A percentile compares a stretch with the other conserved stretches of the same genome.
phyloP scores from a whole-genome alignment of 2,797 vertebrate species.

The Astyanax mexicanus region DNA sequence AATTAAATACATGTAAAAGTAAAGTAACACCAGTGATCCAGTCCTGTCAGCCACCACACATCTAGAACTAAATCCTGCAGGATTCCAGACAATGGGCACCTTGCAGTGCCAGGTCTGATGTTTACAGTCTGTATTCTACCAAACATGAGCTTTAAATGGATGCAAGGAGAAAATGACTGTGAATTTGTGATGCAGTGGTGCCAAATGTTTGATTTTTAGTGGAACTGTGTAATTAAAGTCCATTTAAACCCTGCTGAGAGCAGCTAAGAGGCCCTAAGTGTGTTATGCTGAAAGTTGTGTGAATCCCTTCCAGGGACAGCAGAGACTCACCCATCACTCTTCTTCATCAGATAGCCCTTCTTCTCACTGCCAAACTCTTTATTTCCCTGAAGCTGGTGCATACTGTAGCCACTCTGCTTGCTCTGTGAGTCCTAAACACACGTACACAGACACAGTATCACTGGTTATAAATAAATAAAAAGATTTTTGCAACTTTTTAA shows the following conservation, averaged over 20 bases:
- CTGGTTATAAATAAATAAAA: background rate
- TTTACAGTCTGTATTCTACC: background rate
- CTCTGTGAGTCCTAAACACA: conserved; percentile 87
- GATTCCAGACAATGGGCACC: background rate
- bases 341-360: conserved; percentile 89
- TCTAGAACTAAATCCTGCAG: too few species aligned
- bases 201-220: background rate
- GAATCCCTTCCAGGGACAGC: background rate
- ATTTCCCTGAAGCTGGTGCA: conserved; percentile 92
- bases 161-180: background rate
- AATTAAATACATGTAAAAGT: too few species aligned
- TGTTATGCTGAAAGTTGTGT: background rate
- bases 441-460: background rate
- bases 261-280: background rate
- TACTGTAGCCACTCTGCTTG: conserved; percentile 88
- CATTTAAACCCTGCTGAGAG: background rate
- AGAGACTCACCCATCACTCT: conserved; percentile 86
- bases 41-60: too few species aligned
- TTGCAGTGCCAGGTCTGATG: background rate
- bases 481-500: too few species aligned
- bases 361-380: conserved; percentile 91
- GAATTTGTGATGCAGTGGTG: background rate
- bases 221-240: background rate
- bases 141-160: background rate
- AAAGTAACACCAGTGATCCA: too few species aligned